Evolutionary conservation across 1,140 invertebrate genomes (phyloP).

Genomic region (Drosophila seguyi): DNA sequence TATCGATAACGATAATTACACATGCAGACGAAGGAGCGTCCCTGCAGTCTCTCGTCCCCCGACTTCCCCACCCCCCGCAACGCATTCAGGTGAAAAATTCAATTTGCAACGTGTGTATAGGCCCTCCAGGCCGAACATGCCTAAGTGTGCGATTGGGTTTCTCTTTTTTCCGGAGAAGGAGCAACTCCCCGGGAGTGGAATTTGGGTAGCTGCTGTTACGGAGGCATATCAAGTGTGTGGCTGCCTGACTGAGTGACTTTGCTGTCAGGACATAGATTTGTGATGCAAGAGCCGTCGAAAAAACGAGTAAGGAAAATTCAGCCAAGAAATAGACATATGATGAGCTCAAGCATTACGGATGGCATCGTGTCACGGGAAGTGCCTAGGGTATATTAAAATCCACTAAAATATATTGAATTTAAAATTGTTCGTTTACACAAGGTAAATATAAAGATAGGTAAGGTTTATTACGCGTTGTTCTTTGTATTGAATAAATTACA

Average conservation of each 20-base stretch:
- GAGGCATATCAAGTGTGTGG: slow-evolving; percentile 62
- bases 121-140: slow-evolving; percentile 47
- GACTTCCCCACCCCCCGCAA: slow-evolving; percentile 4
- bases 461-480: neutral
- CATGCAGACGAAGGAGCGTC: slow-evolving; percentile 53
- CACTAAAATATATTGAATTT: too few relatives aligned
- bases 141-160: slow-evolving; percentile 62
- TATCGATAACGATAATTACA: slow-evolving; percentile 82
- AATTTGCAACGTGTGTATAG: slow-evolving; percentile 67
- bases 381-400: too few relatives aligned
- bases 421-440: too few relatives aligned
- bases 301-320: slow-evolving; percentile 15
- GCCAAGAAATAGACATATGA: slow-evolving; percentile 57
- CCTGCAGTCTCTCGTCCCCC: too few relatives aligned
- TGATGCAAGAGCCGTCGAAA: slow-evolving; percentile 46
- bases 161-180: neutral
- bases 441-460: too few relatives aligned
- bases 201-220: neutral
- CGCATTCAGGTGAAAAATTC: slow-evolving; percentile 79
- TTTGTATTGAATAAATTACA: too few relatives aligned
- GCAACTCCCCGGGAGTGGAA: slow-evolving; percentile 5
- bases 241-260: slow-evolving; percentile 80
- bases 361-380: slow-evolving; percentile 14
- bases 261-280: slow-evolving; percentile 68
- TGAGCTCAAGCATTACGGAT: slow-evolving; percentile 50